Percentiles rank a stretch among this genome's conserved stretches.
phyloP scores from a whole-genome alignment of 2,888 invertebrate species.

The Biston betularia region DNA sequence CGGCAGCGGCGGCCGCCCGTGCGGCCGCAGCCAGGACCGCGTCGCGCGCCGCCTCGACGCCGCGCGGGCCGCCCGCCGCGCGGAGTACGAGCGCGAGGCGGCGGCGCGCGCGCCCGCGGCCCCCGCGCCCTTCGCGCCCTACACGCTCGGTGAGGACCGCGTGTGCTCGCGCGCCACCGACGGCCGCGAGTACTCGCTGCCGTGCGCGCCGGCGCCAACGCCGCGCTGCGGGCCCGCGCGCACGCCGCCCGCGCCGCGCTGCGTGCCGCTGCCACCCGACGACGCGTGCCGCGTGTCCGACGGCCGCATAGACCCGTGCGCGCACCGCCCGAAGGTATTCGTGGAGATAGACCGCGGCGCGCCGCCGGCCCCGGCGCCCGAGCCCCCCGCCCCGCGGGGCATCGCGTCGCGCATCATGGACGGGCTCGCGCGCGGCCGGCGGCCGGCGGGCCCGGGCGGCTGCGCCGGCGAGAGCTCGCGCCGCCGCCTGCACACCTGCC shows the following conservation, averaged over 20 bases:
- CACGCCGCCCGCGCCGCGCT: constrained; percentile 49
- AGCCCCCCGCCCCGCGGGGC: constrained; percentile 15
- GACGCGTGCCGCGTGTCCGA: constrained; percentile 50
- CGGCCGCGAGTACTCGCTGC: constrained; percentile 52
- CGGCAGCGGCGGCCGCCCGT: background rate
- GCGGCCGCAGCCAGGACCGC: constrained; percentile 46
- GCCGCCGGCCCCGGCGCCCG: background rate
- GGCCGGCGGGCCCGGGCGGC: constrained; percentile 7
- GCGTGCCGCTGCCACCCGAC: constrained; percentile 51
- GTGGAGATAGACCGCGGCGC: constrained; percentile 57
- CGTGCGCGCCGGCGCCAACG: constrained; percentile 22
- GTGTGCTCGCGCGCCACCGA: constrained; percentile 56
- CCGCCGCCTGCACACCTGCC: constrained; percentile 45
- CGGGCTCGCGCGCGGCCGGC: constrained; percentile 34
- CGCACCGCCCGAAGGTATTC: constrained; percentile 59
- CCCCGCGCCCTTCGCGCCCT: constrained; percentile 22
- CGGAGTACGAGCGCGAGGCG: constrained; percentile 51
- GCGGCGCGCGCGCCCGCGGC: constrained; percentile 22
- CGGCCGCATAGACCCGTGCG: constrained; percentile 57
- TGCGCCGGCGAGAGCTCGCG: constrained; percentile 5
- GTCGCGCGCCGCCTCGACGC: constrained; percentile 52
- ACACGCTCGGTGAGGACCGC: constrained; percentile 48
- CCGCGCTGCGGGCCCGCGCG: constrained; percentile 48
- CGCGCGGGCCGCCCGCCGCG: constrained; percentile 48
- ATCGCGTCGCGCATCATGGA: constrained; percentile 45